These are phyloP conservation scores for Temnothorax curvispinosus DNA, from an alignment of 1,140 invertebrate genomes.

Conservation along the genomic window DNA sequence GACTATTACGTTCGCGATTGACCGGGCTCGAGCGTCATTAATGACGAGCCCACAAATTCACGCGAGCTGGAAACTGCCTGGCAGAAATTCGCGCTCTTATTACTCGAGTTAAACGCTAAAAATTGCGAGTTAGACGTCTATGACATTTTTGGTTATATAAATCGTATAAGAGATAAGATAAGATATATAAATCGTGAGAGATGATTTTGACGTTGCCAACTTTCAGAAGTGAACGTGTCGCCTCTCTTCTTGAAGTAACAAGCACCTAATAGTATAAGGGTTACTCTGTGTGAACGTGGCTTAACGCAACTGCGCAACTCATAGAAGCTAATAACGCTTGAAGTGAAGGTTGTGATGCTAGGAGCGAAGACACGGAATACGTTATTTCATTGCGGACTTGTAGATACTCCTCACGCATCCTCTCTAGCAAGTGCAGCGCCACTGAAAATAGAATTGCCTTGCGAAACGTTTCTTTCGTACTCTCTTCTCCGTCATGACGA, in stretches of 20 bases:
- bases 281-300: neutral
- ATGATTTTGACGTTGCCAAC: neutral
- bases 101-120: neutral
- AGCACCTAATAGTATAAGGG: neutral
- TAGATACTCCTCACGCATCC: constrained; percentile 18
- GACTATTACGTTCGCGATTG: neutral
- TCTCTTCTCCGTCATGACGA: neutral
- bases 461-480: constrained; percentile 8
- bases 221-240: neutral
- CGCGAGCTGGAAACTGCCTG: neutral
- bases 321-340: constrained; percentile 67
- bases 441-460: constrained; percentile 36
- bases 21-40: neutral
- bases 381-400: constrained; percentile 37
- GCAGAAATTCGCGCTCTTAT: neutral
- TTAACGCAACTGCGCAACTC: constrained; percentile 64
- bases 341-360: constrained; percentile 63
- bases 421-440: constrained; percentile 21
- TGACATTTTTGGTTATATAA: neutral
- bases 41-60: neutral
- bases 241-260: neutral
- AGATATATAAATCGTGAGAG: neutral
- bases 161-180: neutral
- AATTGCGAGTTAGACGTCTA: neutral
- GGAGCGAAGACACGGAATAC: constrained; percentile 50